These are phyloP conservation scores for Silurus meridionalis DNA, from an alignment of 2,113 vertebrate species.

Conservation along the genomic window DNA sequence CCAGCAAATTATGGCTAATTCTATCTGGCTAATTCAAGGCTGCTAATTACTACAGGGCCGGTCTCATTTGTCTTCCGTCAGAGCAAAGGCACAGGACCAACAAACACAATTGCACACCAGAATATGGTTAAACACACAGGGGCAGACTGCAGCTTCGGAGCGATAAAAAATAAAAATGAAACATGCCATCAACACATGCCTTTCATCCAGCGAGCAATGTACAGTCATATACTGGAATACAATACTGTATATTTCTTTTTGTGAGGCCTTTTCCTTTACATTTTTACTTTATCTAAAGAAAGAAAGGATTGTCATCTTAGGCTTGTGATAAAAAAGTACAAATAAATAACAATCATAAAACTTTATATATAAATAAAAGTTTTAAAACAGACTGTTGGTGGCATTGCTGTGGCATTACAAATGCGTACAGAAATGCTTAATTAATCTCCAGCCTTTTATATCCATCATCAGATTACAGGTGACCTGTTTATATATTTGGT, in stretches of 20 bases:
- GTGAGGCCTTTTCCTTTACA: neutral
- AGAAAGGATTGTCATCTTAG: neutral
- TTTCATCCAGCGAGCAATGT: conserved; percentile 53
- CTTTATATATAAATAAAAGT: neutral
- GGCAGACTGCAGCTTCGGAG: conserved; percentile 43
- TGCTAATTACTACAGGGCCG: conserved; percentile 61
- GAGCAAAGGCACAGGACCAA: conserved; percentile 32
- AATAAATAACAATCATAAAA: neutral
- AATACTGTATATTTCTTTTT: neutral
- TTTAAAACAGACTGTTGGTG: too few relatives aligned
- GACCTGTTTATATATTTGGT: neutral
- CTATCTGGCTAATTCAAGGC: conserved; percentile 54
- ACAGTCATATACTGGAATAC: conserved; percentile 30
- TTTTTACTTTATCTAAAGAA: neutral
- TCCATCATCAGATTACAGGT: neutral
- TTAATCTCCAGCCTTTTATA: neutral
- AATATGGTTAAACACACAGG: conserved; percentile 21
- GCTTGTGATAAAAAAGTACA: neutral
- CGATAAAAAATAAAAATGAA: conserved; percentile 52
- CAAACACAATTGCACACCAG: conserved; percentile 16
- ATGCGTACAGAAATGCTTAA: neutral
- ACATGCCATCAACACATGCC: conserved; percentile 67
- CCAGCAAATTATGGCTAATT: conserved; percentile 44
- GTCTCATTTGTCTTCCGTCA: conserved; percentile 43
- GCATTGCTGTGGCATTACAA: neutral